These are phyloP conservation scores for Drusus annulatus DNA, from an alignment of 1,140 invertebrate genomes.

Conservation along the genomic window DNA sequence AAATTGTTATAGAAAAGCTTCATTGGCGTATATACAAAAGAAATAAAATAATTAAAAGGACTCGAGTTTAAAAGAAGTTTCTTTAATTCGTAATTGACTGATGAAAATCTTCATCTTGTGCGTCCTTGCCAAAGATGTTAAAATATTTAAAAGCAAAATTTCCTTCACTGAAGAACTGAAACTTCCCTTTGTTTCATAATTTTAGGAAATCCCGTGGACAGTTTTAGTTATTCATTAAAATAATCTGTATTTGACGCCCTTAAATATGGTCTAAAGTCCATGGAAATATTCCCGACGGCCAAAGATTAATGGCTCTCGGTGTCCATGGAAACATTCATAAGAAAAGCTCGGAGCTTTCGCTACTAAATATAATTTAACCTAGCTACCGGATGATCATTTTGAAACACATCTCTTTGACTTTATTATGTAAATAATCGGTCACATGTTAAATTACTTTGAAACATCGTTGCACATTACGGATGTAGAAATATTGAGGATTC, in stretches of 20 bases:
- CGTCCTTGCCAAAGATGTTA: too few species aligned
- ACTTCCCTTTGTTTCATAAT: neutral
- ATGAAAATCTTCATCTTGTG: too few species aligned
- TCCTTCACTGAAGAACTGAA: neutral
- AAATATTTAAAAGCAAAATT: neutral
- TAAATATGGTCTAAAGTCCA: neutral
- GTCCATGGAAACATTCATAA: conserved; percentile 30
- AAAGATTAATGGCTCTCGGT: conserved; percentile 34
- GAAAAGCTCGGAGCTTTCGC: conserved; percentile 22
- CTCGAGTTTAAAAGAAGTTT: too few species aligned
- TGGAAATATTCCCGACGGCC: neutral
- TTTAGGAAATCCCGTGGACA: conserved; percentile 19
- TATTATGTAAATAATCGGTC: neutral
- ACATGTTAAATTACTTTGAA: neutral
- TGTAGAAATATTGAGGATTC: too few species aligned
- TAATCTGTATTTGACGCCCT: conserved; percentile 13
- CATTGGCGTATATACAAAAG: too few species aligned
- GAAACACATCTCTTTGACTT: conserved; percentile 7
- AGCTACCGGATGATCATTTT: neutral
- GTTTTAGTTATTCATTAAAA: conserved; percentile 23
- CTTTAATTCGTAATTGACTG: too few species aligned
- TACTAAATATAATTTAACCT: neutral
- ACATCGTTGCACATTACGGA: neutral
- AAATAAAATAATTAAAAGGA: too few species aligned
- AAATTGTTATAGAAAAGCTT: too few species aligned